Evolutionary conservation across 1,140 invertebrate genomes (phyloP).

Genomic region (Paracyclopina nana): DNA sequence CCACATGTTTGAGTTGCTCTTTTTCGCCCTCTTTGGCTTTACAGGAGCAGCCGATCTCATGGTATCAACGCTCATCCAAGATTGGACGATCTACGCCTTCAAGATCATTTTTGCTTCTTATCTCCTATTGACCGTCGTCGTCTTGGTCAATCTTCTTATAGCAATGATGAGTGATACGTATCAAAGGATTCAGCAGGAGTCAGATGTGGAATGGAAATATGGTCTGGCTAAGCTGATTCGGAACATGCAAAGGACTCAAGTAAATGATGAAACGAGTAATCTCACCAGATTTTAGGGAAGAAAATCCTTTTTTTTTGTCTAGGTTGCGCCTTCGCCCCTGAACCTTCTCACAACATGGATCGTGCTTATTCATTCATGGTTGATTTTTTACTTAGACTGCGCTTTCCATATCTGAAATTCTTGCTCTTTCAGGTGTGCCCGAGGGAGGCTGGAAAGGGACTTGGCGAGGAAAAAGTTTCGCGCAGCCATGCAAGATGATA

Average conservation of each 20-base stretch:
- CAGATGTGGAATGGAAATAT: conserved; percentile 71
- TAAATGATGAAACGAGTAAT: too few relatives aligned
- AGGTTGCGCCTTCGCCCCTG: conserved; percentile 82
- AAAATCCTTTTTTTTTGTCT: too few relatives aligned
- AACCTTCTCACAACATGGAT: conserved; percentile 60
- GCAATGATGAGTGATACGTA: conserved; percentile 99
- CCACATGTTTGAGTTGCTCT: conserved; percentile 47
- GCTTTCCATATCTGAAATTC: not conserved
- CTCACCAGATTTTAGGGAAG: too few relatives aligned
- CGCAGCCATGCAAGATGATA: not conserved
- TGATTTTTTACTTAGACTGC: too few relatives aligned
- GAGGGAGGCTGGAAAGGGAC: not conserved
- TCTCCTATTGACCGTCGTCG: conserved; percentile 91
- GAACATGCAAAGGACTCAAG: conserved; percentile 94
- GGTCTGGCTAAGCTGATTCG: conserved; percentile 92
- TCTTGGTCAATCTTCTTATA: conserved; percentile 93
- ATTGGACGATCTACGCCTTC: conserved; percentile 4
- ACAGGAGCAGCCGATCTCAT: conserved; percentile 43
- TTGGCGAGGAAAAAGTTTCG: not conserved
- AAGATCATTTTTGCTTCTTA: conserved; percentile 68
- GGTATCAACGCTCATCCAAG: conserved; percentile 3
- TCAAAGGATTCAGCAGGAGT: conserved; percentile 62
- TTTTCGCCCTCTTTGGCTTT: conserved; percentile 93
- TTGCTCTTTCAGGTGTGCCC: not conserved
- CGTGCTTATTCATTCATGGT: conserved; percentile 4